Evolutionary conservation across 2,888 invertebrate species (phyloP).

Genomic region (Xylota sylvarum): DNA sequence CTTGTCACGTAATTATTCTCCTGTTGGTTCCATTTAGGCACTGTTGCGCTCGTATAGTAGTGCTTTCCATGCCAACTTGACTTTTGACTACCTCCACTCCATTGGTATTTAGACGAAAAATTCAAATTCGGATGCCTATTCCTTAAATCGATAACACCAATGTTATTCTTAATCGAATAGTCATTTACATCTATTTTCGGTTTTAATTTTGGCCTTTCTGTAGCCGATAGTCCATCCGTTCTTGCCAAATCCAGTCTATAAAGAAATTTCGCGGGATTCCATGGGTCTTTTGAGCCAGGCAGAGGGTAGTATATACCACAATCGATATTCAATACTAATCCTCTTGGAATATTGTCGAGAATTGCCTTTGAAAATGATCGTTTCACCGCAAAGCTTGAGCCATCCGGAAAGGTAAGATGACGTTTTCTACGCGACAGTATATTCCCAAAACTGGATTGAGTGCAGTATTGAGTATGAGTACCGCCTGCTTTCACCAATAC

Average conservation of each 20-base stretch:
- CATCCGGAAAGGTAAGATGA: slow-evolving; percentile 28
- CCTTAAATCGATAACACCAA: neutral
- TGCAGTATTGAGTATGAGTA: slow-evolving; percentile 1
- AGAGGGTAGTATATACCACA: slow-evolving; percentile 49
- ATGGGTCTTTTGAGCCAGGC: slow-evolving; percentile 34
- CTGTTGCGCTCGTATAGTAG: neutral
- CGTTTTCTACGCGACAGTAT: slow-evolving; percentile 37
- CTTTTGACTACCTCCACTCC: neutral
- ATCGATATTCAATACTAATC: slow-evolving; percentile 33
- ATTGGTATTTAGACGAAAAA: slow-evolving; percentile 2
- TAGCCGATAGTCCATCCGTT: slow-evolving; percentile 26
- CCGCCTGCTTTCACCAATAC: neutral
- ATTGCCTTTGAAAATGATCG: slow-evolving; percentile 52
- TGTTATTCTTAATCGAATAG: neutral
- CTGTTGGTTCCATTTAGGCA: neutral
- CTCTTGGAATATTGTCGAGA: slow-evolving; percentile 40
- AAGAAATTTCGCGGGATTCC: slow-evolving; percentile 30
- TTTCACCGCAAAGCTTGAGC: slow-evolving; percentile 53
- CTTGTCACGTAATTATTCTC: neutral
- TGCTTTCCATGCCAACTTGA: slow-evolving; percentile 1
- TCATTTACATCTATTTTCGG: neutral
- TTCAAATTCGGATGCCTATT: neutral
- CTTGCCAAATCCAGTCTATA: slow-evolving; percentile 31
- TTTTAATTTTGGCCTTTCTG: slow-evolving; percentile 17
- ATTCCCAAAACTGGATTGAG: neutral